Percentiles rank a stretch among this genome's conserved stretches.
Conservation (phyloP, 2,888 invertebrate species). For the Tetrapedia diversipes region DNA sequence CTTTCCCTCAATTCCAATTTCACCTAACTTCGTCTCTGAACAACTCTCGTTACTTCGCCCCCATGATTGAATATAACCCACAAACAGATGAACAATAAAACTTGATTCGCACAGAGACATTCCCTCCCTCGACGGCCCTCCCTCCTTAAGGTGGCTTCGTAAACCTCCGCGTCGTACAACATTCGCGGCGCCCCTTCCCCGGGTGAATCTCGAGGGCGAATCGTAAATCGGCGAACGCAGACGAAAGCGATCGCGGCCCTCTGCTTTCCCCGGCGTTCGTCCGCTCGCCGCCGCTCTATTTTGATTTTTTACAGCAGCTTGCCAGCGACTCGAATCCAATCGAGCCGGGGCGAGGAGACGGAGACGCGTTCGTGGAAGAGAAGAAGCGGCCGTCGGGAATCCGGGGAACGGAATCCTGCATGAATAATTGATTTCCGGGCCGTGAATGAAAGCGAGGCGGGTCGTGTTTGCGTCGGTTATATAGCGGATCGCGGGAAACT, state of each 20-base stretch:
- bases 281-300: background rate
- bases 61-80: too few species aligned
- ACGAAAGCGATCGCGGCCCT: background rate
- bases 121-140: too few species aligned
- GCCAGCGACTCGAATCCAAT: constrained; percentile 55
- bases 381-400: constrained; percentile 53
- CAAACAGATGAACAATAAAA: too few species aligned
- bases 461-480: constrained; percentile 56
- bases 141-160: too few species aligned
- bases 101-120: too few species aligned
- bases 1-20: too few species aligned
- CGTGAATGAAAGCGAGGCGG: constrained; percentile 67
- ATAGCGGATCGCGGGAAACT: constrained; percentile 61
- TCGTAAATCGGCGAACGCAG: constrained; percentile 2
- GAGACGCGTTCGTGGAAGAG: constrained; percentile 51
- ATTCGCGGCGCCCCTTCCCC: background rate
- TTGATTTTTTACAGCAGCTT: constrained; percentile 48
- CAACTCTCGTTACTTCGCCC: too few species aligned
- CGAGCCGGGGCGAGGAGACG: constrained; percentile 18
- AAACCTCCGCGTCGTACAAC: too few species aligned
- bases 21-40: too few species aligned
- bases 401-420: constrained; percentile 57
- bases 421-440: constrained; percentile 67
- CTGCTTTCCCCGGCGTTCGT: background rate
- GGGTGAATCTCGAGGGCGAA: background rate